Evolutionary conservation across 2,888 invertebrate genomes (phyloP), one percentile per base, ranked within the genome.

Genomic region (Dastarcus helophoroides): DNA sequence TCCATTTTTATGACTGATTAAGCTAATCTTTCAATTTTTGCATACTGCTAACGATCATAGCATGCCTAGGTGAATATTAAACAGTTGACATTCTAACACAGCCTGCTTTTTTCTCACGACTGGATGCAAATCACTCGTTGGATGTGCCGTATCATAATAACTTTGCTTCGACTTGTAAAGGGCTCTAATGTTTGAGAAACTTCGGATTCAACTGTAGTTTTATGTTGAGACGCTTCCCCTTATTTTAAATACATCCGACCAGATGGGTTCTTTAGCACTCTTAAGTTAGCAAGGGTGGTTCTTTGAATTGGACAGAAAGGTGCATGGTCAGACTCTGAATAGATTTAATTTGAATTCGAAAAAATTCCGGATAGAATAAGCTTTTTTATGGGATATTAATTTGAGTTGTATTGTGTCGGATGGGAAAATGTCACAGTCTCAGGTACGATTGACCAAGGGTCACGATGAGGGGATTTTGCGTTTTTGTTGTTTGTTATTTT

Each of bases 101-200:
- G 46, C 44, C 46, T 46, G 46, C 49, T 52, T 53, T 51, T 54
- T 54, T 54, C 54, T 54, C 54, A 54, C 54, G 34, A 25, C 12
- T 19, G 14, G 26, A 34, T 30, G 33, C 33, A 33, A 33, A 33
- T 33, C 24, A 33, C 21, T 24, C 14, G 22, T 14, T 14, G n/a
- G 12, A 11, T 7, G 11, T 8, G 6, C n/a, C 16, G 26, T 34
- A 26, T 15, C 30, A 34, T 6, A 4, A 22, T 34, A 30, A 19
- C 22, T 30, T 30, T 22, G 11, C 34, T 10, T 9, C 12, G 21
- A 10, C 10, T 8, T 2, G 12, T 14, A 14, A 15, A 16, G 10
- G 16, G 7, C 16, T 4, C 9, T 4, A 15, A 11, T 17, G 12
- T 4, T 8, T 6, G 4, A 9, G 10, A 22, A 17, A 26, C 9